A percentile compares a stretch with the other conserved stretches of the same genome.
Conservation (phyloP, 2,113 vertebrate genomes). For the Pangasianodon gigas region DNA sequence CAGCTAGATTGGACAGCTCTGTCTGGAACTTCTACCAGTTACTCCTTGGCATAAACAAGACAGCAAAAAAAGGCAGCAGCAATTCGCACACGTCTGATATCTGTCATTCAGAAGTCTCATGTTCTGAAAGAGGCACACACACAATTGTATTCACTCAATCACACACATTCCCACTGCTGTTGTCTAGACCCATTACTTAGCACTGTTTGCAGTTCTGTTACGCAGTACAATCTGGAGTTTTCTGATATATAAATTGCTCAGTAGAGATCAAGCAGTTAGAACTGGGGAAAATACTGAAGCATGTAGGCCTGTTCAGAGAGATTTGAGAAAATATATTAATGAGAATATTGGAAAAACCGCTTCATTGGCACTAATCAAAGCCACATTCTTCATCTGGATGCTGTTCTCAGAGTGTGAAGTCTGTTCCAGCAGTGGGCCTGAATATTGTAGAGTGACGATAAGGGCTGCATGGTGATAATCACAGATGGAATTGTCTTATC, state of each 20-base stretch:
- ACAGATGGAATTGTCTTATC: constrained; percentile 18
- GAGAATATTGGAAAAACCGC: constrained; percentile 8
- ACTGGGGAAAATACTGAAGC: constrained; percentile 22
- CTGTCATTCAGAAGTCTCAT: constrained; percentile 3
- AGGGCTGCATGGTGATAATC: constrained; percentile 21
- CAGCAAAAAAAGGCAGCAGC: neutral
- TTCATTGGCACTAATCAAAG: neutral
- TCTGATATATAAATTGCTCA: constrained; percentile 21
- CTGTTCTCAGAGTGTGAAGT: neutral
- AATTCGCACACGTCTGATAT: constrained; percentile 15
- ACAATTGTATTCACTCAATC: neutral
- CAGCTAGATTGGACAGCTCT: constrained; percentile 23
- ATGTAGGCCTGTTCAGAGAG: constrained; percentile 30
- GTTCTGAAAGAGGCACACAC: neutral
- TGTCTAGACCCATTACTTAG: constrained; percentile 61
- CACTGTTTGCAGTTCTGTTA: constrained; percentile 66
- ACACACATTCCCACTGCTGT: neutral
- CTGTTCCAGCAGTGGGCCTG: constrained; percentile 3
- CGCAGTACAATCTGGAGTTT: constrained; percentile 53
- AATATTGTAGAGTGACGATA: neutral
- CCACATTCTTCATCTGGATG: neutral
- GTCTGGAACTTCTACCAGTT: constrained; percentile 1
- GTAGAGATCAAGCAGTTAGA: constrained; percentile 36
- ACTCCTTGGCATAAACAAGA: constrained; percentile 6
- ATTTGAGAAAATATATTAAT: constrained; percentile 32